phyloP scores from a whole-genome alignment of 2,113 vertebrate genomes.

The Chiloscyllium plagiosum region DNA sequence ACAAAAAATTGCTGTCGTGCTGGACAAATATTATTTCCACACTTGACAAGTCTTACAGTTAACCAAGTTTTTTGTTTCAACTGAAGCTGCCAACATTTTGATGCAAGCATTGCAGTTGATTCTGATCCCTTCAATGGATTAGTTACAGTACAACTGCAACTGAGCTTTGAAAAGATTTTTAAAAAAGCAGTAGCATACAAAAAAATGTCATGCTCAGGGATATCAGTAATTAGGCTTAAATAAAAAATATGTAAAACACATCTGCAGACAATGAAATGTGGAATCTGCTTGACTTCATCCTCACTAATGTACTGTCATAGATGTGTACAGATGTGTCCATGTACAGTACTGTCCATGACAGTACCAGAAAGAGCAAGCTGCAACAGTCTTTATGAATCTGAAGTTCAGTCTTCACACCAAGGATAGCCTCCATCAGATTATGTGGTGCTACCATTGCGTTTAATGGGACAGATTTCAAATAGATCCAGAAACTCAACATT shows the following conservation, averaged over 20 bases:
- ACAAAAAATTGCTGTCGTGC: slow-evolving; percentile 93
- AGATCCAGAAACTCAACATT: too few species aligned
- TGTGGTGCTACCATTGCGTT: too few species aligned
- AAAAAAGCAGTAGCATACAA: slow-evolving; percentile 45
- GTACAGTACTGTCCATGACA: too few species aligned
- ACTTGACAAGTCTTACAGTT: slow-evolving; percentile 83
- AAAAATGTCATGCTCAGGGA: slow-evolving; percentile 43
- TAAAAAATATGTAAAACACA: neutral
- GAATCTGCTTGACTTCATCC: neutral
- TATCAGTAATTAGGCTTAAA: slow-evolving; percentile 38
- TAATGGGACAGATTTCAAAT: too few species aligned
- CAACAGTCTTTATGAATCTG: too few species aligned
- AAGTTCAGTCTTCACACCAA: too few species aligned
- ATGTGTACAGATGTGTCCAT: too few species aligned
- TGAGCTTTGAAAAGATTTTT: slow-evolving; percentile 48
- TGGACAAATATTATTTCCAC: slow-evolving; percentile 98
- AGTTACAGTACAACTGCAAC: slow-evolving; percentile 67
- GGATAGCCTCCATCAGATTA: too few species aligned
- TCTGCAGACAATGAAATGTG: neutral
- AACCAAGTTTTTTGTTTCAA: slow-evolving; percentile 77
- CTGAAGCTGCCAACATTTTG: slow-evolving; percentile 62
- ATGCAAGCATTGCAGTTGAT: slow-evolving; percentile 59
- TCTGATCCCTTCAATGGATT: slow-evolving; percentile 66
- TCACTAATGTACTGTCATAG: too few species aligned
- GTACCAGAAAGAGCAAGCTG: too few species aligned